These are phyloP conservation scores for Eptatretus atami DNA, from an alignment of 2,797 vertebrate genomes.

Conservation along the genomic window DNA sequence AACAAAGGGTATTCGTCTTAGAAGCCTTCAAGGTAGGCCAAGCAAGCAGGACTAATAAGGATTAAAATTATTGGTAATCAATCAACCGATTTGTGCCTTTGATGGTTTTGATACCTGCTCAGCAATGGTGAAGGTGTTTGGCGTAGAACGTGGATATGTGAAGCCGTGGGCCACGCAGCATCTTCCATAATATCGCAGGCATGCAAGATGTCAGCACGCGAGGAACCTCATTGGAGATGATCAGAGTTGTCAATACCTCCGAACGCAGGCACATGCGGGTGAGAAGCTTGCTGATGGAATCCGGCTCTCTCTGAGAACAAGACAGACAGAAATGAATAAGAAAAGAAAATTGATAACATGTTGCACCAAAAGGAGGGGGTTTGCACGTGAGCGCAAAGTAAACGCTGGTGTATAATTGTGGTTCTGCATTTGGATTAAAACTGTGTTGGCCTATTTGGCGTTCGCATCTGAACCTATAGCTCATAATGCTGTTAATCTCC, in stretches of 20 bases:
- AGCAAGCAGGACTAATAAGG: too few species aligned
- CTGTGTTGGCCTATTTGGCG: too few species aligned
- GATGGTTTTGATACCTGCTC: constrained; percentile 32
- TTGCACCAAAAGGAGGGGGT: too few species aligned
- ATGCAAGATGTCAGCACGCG: constrained; percentile 64
- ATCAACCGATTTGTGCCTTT: too few species aligned
- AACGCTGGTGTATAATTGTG: constrained; percentile 1
- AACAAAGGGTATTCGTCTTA: too few species aligned
- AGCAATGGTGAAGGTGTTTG: constrained; percentile 62
- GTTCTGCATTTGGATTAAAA: too few species aligned
- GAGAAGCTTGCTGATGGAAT: constrained; percentile 45
- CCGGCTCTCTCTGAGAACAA: constrained; percentile 37
- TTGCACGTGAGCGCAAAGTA: too few species aligned
- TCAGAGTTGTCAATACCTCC: constrained; percentile 24
- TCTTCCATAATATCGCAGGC: constrained; percentile 91
- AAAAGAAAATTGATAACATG: neutral
- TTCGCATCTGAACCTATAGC: constrained; percentile 10
- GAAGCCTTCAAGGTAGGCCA: too few species aligned
- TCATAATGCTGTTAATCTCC: constrained; percentile 4
- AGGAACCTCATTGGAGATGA: constrained; percentile 66
- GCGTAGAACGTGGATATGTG: constrained; percentile 60
- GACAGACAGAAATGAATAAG: constrained; percentile 8
- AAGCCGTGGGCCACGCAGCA: constrained; percentile 80
- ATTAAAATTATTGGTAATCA: too few species aligned
- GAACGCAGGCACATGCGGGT: constrained; percentile 76